Percentiles rank a stretch among this genome's conserved stretches.
phyloP scores from a whole-genome alignment of 1,140 invertebrate genomes.

The Chlorops oryzae region DNA sequence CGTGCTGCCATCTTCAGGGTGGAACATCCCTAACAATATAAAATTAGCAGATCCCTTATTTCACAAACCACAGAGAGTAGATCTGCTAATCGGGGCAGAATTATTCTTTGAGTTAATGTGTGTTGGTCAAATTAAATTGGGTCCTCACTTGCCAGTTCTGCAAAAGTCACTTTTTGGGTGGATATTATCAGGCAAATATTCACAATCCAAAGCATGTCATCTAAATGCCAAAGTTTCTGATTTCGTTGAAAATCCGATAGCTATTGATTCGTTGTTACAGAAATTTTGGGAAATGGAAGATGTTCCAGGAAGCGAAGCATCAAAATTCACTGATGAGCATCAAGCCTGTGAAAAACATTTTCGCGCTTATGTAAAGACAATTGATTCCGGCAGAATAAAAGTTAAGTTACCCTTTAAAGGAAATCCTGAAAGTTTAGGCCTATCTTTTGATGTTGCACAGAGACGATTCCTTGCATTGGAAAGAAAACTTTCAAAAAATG shows the following conservation, averaged over 20 bases:
- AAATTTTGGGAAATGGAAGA: constrained; percentile 38
- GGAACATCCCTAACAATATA: constrained; percentile 20
- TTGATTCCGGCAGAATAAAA: constrained; percentile 17
- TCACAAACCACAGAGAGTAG: too few relatives aligned
- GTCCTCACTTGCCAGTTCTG: too few relatives aligned
- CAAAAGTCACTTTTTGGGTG: too few relatives aligned
- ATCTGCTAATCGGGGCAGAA: too few relatives aligned
- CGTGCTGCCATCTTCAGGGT: background rate
- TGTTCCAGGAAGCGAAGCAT: too few relatives aligned
- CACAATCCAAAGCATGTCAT: background rate
- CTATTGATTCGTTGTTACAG: background rate
- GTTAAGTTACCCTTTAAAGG: constrained; percentile 21
- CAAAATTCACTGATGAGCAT: too few relatives aligned
- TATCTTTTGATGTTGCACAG: constrained; percentile 26
- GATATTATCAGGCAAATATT: too few relatives aligned
- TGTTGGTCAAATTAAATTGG: too few relatives aligned
- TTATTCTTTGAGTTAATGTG: too few relatives aligned
- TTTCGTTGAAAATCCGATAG: background rate
- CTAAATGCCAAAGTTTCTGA: background rate
- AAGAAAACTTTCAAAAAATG: constrained; percentile 25
- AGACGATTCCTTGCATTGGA: constrained; percentile 32
- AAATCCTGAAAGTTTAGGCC: constrained; percentile 25
- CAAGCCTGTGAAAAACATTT: too few relatives aligned
- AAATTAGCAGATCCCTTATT: constrained; percentile 27
- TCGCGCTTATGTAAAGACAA: too few relatives aligned